Evolutionary conservation across 2,113 vertebrate genomes (phyloP).

Genomic region (Cervus canadensis): DNA sequence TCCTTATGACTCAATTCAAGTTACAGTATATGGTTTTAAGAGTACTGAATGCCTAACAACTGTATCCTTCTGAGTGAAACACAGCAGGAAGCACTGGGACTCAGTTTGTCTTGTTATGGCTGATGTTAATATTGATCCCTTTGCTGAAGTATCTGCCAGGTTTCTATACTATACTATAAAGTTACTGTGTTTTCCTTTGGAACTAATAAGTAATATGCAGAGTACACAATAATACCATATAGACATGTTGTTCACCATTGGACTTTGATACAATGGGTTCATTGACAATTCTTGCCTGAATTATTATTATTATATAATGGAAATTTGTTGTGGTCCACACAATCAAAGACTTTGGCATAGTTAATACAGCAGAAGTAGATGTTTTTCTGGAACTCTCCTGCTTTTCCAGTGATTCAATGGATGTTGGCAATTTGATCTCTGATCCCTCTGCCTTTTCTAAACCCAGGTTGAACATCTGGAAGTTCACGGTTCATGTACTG

Average conservation of each 20-base stretch:
- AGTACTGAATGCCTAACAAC: not conserved
- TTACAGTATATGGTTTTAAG: not conserved
- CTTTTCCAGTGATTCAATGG: accelerated
- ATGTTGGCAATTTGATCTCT: not conserved
- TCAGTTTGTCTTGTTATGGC: not conserved
- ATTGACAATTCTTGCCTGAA: not conserved
- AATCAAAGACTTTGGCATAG: not conserved
- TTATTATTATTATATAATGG: not conserved
- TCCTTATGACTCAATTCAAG: not conserved
- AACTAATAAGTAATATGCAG: not conserved
- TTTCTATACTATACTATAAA: not conserved
- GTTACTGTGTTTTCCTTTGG: not conserved
- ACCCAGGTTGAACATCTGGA: not conserved
- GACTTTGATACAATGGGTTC: not conserved
- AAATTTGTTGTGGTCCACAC: not conserved
- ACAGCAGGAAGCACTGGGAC: not conserved
- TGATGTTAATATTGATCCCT: not conserved
- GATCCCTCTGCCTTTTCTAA: not conserved
- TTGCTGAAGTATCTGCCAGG: not conserved
- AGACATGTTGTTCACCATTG: not conserved
- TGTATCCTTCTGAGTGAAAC: not conserved
- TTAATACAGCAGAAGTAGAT: not conserved
- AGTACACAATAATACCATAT: not conserved
- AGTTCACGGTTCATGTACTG: not conserved
- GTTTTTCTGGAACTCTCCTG: not conserved